These are phyloP conservation scores for Coenonympha arcania DNA, from an alignment of 2,888 invertebrate species.

Conservation along the genomic window DNA sequence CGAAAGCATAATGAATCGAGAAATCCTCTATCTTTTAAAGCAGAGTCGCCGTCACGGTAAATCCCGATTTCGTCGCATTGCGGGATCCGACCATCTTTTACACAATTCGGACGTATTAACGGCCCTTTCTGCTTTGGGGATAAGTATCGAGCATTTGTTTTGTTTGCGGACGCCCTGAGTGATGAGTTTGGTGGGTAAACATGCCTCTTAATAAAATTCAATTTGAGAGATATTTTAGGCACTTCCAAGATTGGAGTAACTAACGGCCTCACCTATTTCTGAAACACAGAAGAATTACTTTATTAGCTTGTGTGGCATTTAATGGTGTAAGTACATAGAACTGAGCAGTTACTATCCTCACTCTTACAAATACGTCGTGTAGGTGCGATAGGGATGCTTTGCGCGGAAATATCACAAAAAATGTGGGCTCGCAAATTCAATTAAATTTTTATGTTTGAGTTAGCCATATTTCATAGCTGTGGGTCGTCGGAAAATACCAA, in stretches of 20 bases:
- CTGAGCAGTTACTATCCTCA: too few relatives aligned
- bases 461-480: too few relatives aligned
- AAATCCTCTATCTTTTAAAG: constrained; percentile 20
- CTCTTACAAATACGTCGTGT: too few relatives aligned
- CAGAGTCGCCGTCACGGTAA: constrained; percentile 18
- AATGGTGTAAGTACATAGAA: too few relatives aligned
- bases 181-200: constrained; percentile 12
- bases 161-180: constrained; percentile 15
- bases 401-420: too few relatives aligned
- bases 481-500: too few relatives aligned
- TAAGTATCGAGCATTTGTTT: constrained; percentile 12
- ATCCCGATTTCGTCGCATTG: constrained; percentile 24
- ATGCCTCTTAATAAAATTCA: neutral
- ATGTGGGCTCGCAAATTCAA: too few relatives aligned
- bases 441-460: too few relatives aligned
- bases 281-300: too few relatives aligned
- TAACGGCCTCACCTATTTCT: too few relatives aligned
- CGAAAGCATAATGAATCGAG: constrained; percentile 9
- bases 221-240: neutral
- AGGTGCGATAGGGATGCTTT: too few relatives aligned
- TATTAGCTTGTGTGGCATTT: too few relatives aligned
- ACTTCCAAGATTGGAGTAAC: neutral
- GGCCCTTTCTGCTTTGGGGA: constrained; percentile 15
- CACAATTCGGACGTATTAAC: constrained; percentile 23
- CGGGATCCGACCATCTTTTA: constrained; percentile 20